Conservation (phyloP, 1,140 invertebrate genomes). For the Drosophila bifasciata region DNA sequence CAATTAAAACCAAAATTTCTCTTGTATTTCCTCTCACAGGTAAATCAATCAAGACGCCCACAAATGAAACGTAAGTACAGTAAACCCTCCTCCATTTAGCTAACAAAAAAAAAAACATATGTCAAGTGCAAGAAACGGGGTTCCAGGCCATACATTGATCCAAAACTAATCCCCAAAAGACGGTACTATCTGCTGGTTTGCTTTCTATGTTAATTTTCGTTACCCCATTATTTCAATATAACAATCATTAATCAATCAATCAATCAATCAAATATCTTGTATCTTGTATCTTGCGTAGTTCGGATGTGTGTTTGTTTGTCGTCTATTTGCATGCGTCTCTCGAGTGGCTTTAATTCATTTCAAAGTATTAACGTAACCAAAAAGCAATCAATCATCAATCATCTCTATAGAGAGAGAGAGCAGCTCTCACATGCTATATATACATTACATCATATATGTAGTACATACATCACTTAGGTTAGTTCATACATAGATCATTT, state of each 20-base stretch:
- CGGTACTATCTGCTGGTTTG: conserved; percentile 74
- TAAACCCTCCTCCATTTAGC: background rate
- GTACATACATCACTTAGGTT: conserved; percentile 18
- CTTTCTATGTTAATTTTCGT: conserved; percentile 48
- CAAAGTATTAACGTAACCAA: conserved; percentile 18
- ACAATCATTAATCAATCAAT: conserved; percentile 39
- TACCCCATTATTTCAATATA: conserved; percentile 4
- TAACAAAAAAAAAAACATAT: conserved; percentile 26
- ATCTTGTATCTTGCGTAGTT: conserved; percentile 42
- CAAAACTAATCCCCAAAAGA: conserved; percentile 59
- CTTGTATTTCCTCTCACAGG: conserved; percentile 49
- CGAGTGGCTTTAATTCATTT: conserved; percentile 51
- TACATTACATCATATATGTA: conserved; percentile 22
- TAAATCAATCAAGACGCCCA: conserved; percentile 82
- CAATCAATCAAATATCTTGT: conserved; percentile 12
- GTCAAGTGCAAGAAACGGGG: conserved; percentile 58
- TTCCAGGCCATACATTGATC: conserved; percentile 45
- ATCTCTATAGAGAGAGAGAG: conserved; percentile 20
- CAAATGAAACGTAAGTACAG: conserved; percentile 83
- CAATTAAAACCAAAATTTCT: conserved; percentile 10
- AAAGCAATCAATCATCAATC: conserved; percentile 26
- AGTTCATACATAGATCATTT: conserved; percentile 23
- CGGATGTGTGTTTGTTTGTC: conserved; percentile 60
- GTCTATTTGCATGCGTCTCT: conserved; percentile 61
- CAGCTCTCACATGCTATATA: conserved; percentile 30